Base-by-base conservation (phyloP, 2,888 invertebrate genomes). In the Habroteleia sp. region DNA sequence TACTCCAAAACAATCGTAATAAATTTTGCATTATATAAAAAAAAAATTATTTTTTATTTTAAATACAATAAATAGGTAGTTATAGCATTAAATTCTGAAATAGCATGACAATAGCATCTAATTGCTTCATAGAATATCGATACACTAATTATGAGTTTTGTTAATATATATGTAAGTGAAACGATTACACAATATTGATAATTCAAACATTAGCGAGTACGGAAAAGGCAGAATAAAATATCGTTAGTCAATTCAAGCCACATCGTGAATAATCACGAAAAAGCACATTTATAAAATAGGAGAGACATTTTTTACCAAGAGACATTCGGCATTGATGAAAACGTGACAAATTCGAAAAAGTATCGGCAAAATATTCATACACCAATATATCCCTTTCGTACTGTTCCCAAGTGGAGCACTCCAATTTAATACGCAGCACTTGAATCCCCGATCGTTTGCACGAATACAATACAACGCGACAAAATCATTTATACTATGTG, bases 261-360 rank as follows among this genome's bases (percentile, higher is more conserved):
- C 63, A 63, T 50, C 27, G 58, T 41, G 60, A 72, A 72, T 63
- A 63, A 68, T 72, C 62, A 63, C 2, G 52, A 44, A 66, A 76
- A 72, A 58, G 63, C 52, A 41, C 50, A 62, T 76, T 71, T 71
- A n/a, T n/a, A 48, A 75, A 66, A 50, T 58, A 31, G 35, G 29
- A 39, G 44, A 58, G 27, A 39, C 42, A 48, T 66, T 71, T 75
- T 66, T 48, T 62, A 37, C 39, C 46, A 54, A 48, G 41, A 33
- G 58, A 46, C 65, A 65, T 75, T 66, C 66, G 48, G 60, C 42
- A 27, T 42, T 75, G 75, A 75, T 75, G 66, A 71, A 62, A 75
- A 71, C 71, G 75, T 71, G 75, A 75, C 71, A 75, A 71, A 75
- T 75, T 75, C 54, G 62, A 75, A 75, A 71, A 75, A 66, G 71